Evolutionary conservation across 2,113 vertebrate genomes (phyloP), one percentile per base, ranked within the genome.

Genomic region (Climacteris rufus): DNA sequence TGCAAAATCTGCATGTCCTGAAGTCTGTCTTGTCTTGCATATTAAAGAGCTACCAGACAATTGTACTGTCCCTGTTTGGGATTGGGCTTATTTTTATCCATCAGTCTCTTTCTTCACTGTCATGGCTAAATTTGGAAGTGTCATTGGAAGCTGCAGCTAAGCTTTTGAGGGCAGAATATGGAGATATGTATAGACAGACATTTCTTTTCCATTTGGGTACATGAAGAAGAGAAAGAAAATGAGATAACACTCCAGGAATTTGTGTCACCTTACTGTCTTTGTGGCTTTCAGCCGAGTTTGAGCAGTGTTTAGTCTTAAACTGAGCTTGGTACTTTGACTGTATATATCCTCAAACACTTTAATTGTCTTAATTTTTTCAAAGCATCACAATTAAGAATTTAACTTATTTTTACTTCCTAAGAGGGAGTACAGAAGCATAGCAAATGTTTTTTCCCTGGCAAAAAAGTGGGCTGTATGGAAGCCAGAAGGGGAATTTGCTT

Each of bases 1-100:
- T 82, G 87, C 57, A 89, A 68, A 95, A 92, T 94, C 77, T 89
- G 64, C 30, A 6, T 80, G 77, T 94, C 63, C 83, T 66, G n/a
- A 83, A 90, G 95, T 90, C 71, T 91, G 69, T 75, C 76, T 87
- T 87, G 83, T 78, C 91, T 91, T 87, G 81, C 49, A 45, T 93
- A 84, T 94, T 91, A 79, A 95, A 94, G 57, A 54, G 8, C 49
- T 87, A 64, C 56, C 49, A 91, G 87, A 82, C 57, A 91, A 64
- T 79, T 87, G 69, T 53, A 78, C 91, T 91, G 87, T 79, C 65
- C 59, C 65, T 89, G 20, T 93, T 95, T 87, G 69, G 52, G 65
- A 68, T 0, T 61, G 35, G 25, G 28, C n/a, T 92, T 94, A 84
- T 96, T 97, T 95, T 96, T 95, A 95, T 93, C 87, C 20, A 28